Evolutionary conservation across 2,113 vertebrate species (phyloP).

Genomic region (Sisor rabdophorus): DNA sequence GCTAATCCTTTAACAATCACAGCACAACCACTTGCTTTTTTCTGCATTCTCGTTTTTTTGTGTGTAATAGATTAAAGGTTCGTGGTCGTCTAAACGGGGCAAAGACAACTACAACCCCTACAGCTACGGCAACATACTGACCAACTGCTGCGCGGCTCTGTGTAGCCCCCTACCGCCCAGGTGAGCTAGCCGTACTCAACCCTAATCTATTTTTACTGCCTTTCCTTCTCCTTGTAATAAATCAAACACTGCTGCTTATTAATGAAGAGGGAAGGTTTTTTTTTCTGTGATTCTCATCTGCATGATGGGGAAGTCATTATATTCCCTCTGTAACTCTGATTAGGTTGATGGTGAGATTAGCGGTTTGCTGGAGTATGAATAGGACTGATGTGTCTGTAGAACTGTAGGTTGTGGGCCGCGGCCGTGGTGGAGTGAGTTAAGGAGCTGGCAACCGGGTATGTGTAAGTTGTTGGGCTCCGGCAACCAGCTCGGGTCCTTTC

Average conservation of each 20-base stretch:
- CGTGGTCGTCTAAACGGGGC: slow-evolving; percentile 91
- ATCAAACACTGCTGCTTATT: not conserved
- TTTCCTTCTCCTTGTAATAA: not conserved
- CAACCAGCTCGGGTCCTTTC: too few relatives aligned
- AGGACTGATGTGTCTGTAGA: not conserved
- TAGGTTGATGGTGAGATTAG: slow-evolving; percentile 38
- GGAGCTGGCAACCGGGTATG: too few relatives aligned
- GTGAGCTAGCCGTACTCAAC: slow-evolving; percentile 59
- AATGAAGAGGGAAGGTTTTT: not conserved
- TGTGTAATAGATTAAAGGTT: slow-evolving; percentile 95
- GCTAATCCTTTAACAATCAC: too few relatives aligned
- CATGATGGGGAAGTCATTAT: slow-evolving; percentile 35
- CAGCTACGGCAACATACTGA: slow-evolving; percentile 87
- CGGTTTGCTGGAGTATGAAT: slow-evolving; percentile 23
- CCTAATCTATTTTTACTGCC: not conserved
- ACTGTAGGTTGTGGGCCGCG: not conserved
- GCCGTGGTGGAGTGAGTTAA: not conserved
- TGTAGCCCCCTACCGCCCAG: slow-evolving; percentile 91
- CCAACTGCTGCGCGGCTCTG: slow-evolving; percentile 87
- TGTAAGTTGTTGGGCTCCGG: too few relatives aligned
- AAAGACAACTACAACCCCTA: slow-evolving; percentile 95
- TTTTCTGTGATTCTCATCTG: slow-evolving; percentile 46
- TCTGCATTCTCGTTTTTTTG: slow-evolving; percentile 48
- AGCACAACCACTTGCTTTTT: too few relatives aligned
- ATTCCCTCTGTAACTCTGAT: slow-evolving; percentile 15